A percentile compares a stretch with the other conserved stretches of the same genome.
phyloP scores from a whole-genome alignment of 1,140 invertebrate species.

The Scaptomyza hsui region DNA sequence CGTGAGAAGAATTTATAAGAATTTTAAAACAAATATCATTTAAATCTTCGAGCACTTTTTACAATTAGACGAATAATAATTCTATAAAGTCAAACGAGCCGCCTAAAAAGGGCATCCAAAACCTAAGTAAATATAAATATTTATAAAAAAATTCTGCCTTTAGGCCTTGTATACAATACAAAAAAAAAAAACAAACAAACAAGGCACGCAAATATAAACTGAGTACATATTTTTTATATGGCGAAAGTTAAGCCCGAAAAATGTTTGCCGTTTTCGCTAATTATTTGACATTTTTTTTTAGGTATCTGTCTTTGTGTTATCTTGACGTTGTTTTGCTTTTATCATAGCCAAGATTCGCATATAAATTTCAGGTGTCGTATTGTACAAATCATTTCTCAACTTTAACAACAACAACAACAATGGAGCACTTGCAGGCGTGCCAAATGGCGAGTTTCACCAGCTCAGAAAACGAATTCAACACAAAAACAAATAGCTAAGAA shows the following conservation, averaged over 20 bases:
- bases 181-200: constrained; percentile 31
- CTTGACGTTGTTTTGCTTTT: constrained; percentile 23
- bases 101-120: neutral
- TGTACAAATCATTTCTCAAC: constrained; percentile 60
- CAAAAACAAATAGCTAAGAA: constrained; percentile 2
- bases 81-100: constrained; percentile 5
- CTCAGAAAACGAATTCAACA: constrained; percentile 4
- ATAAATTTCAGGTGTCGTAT: constrained; percentile 55
- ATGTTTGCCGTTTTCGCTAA: constrained; percentile 48
- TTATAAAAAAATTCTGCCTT: constrained; percentile 57
- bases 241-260: constrained; percentile 59
- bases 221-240: constrained; percentile 15
- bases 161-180: constrained; percentile 14
- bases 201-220: constrained; percentile 10
- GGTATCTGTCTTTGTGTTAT: constrained; percentile 35
- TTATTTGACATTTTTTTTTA: constrained; percentile 57
- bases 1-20: neutral
- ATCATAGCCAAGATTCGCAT: constrained; percentile 47
- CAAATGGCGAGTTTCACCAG: constrained; percentile 37
- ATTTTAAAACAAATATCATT: neutral
- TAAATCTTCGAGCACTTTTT: neutral
- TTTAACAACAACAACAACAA: constrained; percentile 55
- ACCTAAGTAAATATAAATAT: constrained; percentile 50
- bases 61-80: neutral
- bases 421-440: constrained; percentile 51